Evolutionary conservation across 2,888 invertebrate genomes (phyloP).

Genomic region (Watsonalla binaria): DNA sequence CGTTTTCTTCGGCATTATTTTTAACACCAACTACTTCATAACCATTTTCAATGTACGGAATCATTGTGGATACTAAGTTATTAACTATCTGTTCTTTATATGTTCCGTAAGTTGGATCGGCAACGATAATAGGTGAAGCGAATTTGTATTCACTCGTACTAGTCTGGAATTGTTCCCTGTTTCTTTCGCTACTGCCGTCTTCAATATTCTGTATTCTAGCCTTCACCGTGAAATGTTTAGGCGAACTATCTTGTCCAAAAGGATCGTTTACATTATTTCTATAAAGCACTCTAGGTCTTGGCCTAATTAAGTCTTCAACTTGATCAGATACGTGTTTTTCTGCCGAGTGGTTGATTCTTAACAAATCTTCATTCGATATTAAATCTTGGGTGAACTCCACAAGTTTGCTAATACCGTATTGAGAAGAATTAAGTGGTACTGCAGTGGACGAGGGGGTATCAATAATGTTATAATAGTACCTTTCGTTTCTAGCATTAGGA

Average conservation of each 20-base stretch:
- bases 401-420: conserved; percentile 65
- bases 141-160: conserved; percentile 52
- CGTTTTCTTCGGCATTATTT: conserved; percentile 40
- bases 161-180: conserved; percentile 31
- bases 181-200: conserved; percentile 29
- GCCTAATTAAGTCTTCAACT: conserved; percentile 57
- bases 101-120: conserved; percentile 42
- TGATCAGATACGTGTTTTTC: conserved; percentile 48
- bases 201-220: conserved; percentile 57
- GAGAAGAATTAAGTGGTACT: conserved; percentile 27
- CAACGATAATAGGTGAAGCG: conserved; percentile 70
- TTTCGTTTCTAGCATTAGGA: conserved; percentile 51
- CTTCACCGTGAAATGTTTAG: conserved; percentile 51
- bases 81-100: conserved; percentile 56
- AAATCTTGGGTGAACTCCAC: conserved; percentile 80
- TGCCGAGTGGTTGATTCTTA: conserved; percentile 79
- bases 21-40: conserved; percentile 66
- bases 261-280: conserved; percentile 28
- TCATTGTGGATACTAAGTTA: conserved; percentile 65
- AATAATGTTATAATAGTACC: conserved; percentile 47
- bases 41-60: conserved; percentile 62
- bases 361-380: conserved; percentile 81
- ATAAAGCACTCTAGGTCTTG: conserved; percentile 34
- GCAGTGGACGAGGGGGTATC: conserved; percentile 24
- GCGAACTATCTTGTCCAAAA: conserved; percentile 26